Evolutionary conservation across 2,888 invertebrate genomes (phyloP).

Genomic region (Pristionchus mayeri): DNA sequence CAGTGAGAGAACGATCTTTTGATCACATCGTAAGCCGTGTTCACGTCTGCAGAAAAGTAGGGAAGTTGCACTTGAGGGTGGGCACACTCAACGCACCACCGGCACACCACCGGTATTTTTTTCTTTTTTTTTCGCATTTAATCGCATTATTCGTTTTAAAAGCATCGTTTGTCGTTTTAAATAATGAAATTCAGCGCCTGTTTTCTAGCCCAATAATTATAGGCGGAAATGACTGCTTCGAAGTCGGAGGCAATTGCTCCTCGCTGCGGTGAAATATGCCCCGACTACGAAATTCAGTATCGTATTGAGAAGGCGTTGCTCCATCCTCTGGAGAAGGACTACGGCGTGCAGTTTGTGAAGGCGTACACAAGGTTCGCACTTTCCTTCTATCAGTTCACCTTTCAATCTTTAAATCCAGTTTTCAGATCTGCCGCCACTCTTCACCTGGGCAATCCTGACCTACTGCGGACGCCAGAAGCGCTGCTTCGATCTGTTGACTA

Average conservation of each 20-base stretch:
- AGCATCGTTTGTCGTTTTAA: too few relatives aligned
- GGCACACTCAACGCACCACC: too few relatives aligned
- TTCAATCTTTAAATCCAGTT: neutral
- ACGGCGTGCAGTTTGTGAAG: constrained; percentile 15
- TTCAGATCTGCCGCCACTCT: constrained; percentile 40
- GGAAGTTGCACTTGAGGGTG: too few relatives aligned
- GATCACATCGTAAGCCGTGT: too few relatives aligned
- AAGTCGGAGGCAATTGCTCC: neutral
- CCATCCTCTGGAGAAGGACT: constrained; percentile 55
- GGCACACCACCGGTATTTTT: too few relatives aligned
- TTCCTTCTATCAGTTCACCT: neutral
- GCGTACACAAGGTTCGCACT: constrained; percentile 41
- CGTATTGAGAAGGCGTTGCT: constrained; percentile 56
- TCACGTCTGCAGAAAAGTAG: too few relatives aligned
- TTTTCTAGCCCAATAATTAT: neutral
- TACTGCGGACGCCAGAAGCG: constrained; percentile 54
- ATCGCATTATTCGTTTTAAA: too few relatives aligned
- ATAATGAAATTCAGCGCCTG: too few relatives aligned
- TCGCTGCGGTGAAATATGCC: constrained; percentile 55
- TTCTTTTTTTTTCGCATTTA: too few relatives aligned
- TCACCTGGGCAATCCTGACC: constrained; percentile 26
- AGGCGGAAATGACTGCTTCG: neutral
- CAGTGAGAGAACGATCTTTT: too few relatives aligned
- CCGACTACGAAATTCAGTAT: constrained; percentile 53
- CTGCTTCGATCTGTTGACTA: constrained; percentile 56